Conservation (phyloP, 2,888 invertebrate species). For the Ernsta delagoae region DNA sequence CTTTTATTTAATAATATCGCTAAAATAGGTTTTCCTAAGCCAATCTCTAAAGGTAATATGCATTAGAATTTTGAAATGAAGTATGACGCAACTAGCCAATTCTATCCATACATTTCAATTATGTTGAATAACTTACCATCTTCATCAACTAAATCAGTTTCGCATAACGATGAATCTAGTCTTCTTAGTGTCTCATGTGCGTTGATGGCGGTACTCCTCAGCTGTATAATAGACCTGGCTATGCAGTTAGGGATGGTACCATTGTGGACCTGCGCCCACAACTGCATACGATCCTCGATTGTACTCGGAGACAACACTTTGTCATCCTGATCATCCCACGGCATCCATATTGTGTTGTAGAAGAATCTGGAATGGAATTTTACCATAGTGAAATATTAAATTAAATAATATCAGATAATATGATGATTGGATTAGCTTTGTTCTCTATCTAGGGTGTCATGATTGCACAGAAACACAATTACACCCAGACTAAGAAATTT, state of each 20-base stretch:
- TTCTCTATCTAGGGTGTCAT: too few relatives aligned
- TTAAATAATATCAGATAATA: too few relatives aligned
- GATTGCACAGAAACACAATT: too few relatives aligned
- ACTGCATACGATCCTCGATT: constrained; percentile 75
- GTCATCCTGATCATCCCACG: constrained; percentile 88
- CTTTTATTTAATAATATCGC: too few relatives aligned
- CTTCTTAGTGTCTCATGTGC: constrained; percentile 69
- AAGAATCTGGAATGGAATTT: constrained; percentile 78
- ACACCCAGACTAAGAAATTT: too few relatives aligned
- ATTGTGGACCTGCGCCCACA: constrained; percentile 75
- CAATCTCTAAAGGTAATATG: too few relatives aligned
- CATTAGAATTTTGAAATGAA: too few relatives aligned
- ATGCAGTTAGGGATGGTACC: constrained; percentile 69
- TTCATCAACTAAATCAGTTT: constrained; percentile 70
- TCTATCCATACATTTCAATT: too few relatives aligned
- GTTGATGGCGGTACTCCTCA: constrained; percentile 72
- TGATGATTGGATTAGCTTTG: too few relatives aligned
- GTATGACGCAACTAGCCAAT: too few relatives aligned
- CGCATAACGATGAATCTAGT: constrained; percentile 72
- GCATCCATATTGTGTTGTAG: constrained; percentile 88
- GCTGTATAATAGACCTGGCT: constrained; percentile 60
- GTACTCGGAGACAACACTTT: constrained; percentile 80
- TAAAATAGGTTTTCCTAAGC: too few relatives aligned
- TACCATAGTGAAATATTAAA: too few relatives aligned
- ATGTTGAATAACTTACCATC: constrained; percentile 56